phyloP scores from a whole-genome alignment of 2,888 invertebrate species.

The Caenorhabditis zanzibari region DNA sequence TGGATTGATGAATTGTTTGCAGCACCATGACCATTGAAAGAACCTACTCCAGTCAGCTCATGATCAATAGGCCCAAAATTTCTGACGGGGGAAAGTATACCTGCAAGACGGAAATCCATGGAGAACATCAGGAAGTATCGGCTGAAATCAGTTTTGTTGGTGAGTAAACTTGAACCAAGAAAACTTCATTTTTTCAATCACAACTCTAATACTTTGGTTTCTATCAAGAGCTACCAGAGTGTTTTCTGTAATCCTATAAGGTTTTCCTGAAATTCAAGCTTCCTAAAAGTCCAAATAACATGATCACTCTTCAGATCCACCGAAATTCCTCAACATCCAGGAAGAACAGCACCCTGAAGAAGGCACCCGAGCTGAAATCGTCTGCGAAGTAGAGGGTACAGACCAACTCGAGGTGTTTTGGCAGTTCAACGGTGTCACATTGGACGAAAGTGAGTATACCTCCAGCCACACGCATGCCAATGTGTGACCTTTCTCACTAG shows the following conservation, averaged over 20 bases:
- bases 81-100: constrained; percentile 71
- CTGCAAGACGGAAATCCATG: constrained; percentile 69
- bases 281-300: neutral
- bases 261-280: neutral
- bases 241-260: neutral
- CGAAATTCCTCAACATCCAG: constrained; percentile 72
- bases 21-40: constrained; percentile 75
- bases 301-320: constrained; percentile 72
- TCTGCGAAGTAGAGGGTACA: constrained; percentile 72
- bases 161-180: too few species aligned
- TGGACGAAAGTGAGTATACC: constrained; percentile 72
- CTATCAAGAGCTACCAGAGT: too few species aligned
- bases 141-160: constrained; percentile 75
- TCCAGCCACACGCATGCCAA: constrained; percentile 1
- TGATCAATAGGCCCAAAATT: constrained; percentile 72
- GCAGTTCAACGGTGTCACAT: constrained; percentile 75
- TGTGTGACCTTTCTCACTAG: constrained; percentile 29
- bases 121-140: constrained; percentile 63
- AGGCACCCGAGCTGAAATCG: constrained; percentile 74
- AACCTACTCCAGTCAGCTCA: constrained; percentile 71
- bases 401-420: constrained; percentile 75
- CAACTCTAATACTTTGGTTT: too few species aligned
- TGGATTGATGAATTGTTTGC: constrained; percentile 55
- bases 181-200: too few species aligned
- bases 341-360: constrained; percentile 77